phyloP scores from a whole-genome alignment of 2,888 invertebrate genomes.

The Ligdia adustata region DNA sequence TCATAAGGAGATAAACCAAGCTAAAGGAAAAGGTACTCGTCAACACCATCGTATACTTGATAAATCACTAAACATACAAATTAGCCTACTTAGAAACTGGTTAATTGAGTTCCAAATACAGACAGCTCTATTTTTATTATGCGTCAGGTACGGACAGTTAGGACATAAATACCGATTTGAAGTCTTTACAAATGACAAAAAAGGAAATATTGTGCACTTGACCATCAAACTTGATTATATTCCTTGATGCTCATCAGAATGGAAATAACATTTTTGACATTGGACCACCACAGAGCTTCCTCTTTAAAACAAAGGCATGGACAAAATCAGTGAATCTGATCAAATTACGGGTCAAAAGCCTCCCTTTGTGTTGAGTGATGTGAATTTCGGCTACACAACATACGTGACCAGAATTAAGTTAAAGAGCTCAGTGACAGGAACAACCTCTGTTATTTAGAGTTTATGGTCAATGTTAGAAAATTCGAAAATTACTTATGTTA shows the following conservation, averaged over 20 bases:
- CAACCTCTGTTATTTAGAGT: too few species aligned
- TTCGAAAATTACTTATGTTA: too few species aligned
- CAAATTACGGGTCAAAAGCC: slow-evolving; percentile 28
- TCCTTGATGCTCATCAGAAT: slow-evolving; percentile 20
- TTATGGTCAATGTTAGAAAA: neutral
- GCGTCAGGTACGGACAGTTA: too few species aligned
- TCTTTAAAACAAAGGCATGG: slow-evolving; percentile 31
- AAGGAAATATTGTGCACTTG: slow-evolving; percentile 22
- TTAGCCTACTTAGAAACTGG: too few species aligned
- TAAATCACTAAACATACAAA: too few species aligned
- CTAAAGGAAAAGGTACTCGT: too few species aligned
- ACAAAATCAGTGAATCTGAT: slow-evolving; percentile 21
- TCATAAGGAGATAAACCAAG: neutral
- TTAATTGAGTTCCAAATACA: too few species aligned
- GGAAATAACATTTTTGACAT: slow-evolving; percentile 31
- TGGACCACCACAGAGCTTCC: slow-evolving; percentile 31
- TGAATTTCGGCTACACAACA: neutral
- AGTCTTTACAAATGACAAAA: too few species aligned
- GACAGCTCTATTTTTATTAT: too few species aligned
- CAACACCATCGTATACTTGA: too few species aligned
- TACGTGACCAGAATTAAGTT: slow-evolving; percentile 3
- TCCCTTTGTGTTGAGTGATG: slow-evolving; percentile 10
- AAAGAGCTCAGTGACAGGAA: neutral
- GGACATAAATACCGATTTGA: too few species aligned
- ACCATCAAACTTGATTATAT: slow-evolving; percentile 25